Percentiles rank a stretch among this genome's conserved stretches.
Evolutionary conservation across 2,113 vertebrate genomes (phyloP).

Genomic region (Rhea pennata): DNA sequence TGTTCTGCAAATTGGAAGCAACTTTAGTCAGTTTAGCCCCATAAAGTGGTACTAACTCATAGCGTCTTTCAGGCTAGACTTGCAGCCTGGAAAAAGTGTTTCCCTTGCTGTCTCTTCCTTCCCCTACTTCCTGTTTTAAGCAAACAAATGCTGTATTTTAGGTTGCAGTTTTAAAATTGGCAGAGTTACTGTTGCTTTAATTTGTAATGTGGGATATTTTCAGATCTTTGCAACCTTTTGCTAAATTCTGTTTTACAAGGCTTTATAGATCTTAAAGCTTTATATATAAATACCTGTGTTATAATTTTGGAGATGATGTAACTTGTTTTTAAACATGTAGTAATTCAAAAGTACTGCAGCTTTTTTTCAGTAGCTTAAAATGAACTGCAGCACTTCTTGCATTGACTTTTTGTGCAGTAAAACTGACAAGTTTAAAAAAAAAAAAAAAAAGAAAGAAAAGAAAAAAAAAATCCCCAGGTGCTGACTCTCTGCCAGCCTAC

Average conservation of each 20-base stretch:
- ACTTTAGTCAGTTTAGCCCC: not conserved
- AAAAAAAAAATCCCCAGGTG: slow-evolving; percentile 19
- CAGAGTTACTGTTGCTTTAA: slow-evolving; percentile 41
- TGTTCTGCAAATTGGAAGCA: not conserved
- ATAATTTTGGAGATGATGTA: slow-evolving; percentile 33
- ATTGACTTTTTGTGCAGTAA: not conserved
- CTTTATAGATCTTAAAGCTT: slow-evolving; percentile 19
- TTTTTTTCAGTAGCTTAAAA: not conserved
- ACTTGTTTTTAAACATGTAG: not conserved
- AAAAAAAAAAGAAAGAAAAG: not conserved
- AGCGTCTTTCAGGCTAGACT: not conserved
- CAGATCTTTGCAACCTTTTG: slow-evolving; percentile 1
- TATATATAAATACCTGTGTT: not conserved
- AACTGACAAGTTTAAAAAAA: not conserved
- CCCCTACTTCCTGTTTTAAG: slow-evolving; percentile 69
- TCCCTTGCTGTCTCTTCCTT: slow-evolving; percentile 54
- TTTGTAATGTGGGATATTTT: slow-evolving; percentile 30
- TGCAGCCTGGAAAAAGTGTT: slow-evolving; percentile 36
- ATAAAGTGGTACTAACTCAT: not conserved
- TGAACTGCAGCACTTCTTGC: not conserved
- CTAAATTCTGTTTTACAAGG: not conserved
- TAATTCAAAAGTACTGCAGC: not conserved
- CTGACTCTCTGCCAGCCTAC: not conserved
- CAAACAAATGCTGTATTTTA: slow-evolving; percentile 66
- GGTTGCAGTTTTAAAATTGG: slow-evolving; percentile 58